Evolutionary conservation across 2,797 vertebrate genomes (phyloP), one percentile per base, ranked within the genome.

Genomic region (Coregonus sp.): DNA sequence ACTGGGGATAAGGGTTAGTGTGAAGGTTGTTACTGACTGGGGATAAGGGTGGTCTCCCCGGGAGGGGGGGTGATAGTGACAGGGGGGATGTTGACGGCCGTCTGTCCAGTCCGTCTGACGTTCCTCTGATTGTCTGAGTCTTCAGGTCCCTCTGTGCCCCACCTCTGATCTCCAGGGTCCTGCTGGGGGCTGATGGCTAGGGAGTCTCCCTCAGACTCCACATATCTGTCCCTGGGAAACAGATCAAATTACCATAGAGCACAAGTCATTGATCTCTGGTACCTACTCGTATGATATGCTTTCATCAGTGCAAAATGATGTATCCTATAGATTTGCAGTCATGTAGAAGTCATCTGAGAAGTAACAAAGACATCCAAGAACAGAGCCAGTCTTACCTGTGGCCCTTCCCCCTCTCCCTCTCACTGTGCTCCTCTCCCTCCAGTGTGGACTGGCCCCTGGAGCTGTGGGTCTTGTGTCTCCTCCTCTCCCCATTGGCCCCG

Each of bases 51-150:
- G 72, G 93, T 95, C 35, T 97, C 96, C 86, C 95, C 95, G 0
- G 95, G 95, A 0, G 96, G 96, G 61, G 94, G 94, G 0, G 94
- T 96, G 91, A 96, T 87, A 0, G 93, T 96, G 79, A 96, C 96
- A 3, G 94, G 97, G 76, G 93, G 97, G 74, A 96, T 89, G 54
- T 94, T 94, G 78, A 92, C 90, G 37, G 92, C 80, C 1, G 94
- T 85, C 73, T 94, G 93, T 11, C 92, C 94, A 78, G 96, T 96
- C 63, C 93, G 91, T 0, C 91, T 94, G 72, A 96, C 94, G 0
- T 98, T 98, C 75, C 91, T 95, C 92, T 97, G 96, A 88, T 98
- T 98, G 90, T 98, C 97, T 0, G 95, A 96, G 33, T 98, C 96
- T 86, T 98, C 98, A 0, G 93, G 93, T 80, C 94, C 95, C 56